A percentile compares a stretch with the other conserved stretches of the same genome.
These are phyloP conservation scores for Gymnopithys bicolor DNA, from an alignment of 2,797 vertebrate species.

Conservation along the genomic window DNA sequence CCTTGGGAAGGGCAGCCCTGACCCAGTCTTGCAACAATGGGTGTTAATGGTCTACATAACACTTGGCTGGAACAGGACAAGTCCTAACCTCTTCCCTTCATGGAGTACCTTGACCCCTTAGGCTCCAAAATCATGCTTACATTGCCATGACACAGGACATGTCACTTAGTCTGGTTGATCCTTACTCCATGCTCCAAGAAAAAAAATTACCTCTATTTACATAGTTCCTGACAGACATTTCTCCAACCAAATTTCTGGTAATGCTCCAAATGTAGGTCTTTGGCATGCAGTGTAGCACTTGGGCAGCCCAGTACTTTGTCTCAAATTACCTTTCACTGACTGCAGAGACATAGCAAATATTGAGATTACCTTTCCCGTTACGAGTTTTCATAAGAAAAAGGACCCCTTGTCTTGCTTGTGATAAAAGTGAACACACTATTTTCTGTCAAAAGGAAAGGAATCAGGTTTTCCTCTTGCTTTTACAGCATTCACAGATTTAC, in stretches of 20 bases:
- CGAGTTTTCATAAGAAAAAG: neutral
- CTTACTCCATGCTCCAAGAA: neutral
- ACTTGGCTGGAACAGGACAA: too few relatives aligned
- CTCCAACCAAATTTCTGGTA: neutral
- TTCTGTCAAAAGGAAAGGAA: conserved; percentile 43
- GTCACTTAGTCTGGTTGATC: neutral
- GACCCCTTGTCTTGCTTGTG: neutral
- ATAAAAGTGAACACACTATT: conserved; percentile 4
- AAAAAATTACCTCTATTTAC: neutral
- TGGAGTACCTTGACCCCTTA: too few relatives aligned
- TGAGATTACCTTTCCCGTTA: conserved; percentile 8
- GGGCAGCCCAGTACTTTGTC: neutral
- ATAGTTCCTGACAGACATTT: neutral
- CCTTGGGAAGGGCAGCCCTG: too few relatives aligned
- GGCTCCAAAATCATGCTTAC: neutral
- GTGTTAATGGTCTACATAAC: too few relatives aligned
- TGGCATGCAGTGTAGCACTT: neutral
- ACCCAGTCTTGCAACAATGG: too few relatives aligned
- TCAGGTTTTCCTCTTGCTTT: conserved; percentile 35
- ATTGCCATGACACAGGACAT: neutral
- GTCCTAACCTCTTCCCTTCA: too few relatives aligned
- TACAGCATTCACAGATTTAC: conserved; percentile 72
- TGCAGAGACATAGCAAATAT: neutral
- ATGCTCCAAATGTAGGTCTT: neutral
- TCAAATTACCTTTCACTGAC: neutral